Evolutionary conservation across 2,113 vertebrate genomes (phyloP).

Genomic region (Chloropsis hardwickii): DNA sequence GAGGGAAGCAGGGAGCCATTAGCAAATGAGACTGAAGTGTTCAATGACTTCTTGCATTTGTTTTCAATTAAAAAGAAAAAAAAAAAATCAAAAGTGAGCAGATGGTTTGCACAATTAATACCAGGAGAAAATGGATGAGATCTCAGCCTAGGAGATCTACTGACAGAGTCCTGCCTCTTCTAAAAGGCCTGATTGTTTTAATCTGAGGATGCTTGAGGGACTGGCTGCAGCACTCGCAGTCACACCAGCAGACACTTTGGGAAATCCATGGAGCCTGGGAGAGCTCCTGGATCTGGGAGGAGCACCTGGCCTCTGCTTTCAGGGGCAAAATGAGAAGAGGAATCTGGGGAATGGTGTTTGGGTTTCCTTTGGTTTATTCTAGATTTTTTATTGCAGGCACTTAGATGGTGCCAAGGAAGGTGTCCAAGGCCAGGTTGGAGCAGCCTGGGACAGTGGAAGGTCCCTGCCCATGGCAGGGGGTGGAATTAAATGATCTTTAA

Average conservation of each 20-base stretch:
- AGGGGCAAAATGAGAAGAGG: background rate
- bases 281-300: background rate
- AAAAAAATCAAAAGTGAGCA: conserved; percentile 44
- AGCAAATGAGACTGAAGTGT: conserved; percentile 64
- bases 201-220: conserved; percentile 19
- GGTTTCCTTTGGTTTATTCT: background rate
- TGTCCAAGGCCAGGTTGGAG: background rate
- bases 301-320: fast-evolving
- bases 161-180: background rate
- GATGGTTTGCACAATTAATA: conserved; percentile 56
- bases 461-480: background rate
- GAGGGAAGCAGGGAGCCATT: conserved; percentile 63
- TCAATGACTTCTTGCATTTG: conserved; percentile 55
- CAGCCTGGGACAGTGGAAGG: fast-evolving
- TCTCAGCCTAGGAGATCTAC: conserved; percentile 31
- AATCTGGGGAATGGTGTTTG: background rate
- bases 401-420: background rate
- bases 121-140: conserved; percentile 26
- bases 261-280: fast-evolving
- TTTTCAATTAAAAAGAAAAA: conserved; percentile 47
- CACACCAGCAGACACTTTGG: background rate
- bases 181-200: conserved; percentile 14
- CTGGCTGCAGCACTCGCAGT: background rate
- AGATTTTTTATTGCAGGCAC: fast-evolving
- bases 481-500: background rate